Base-by-base conservation (phyloP, 2,888 invertebrate species). In the Drosophila anceps region DNA sequence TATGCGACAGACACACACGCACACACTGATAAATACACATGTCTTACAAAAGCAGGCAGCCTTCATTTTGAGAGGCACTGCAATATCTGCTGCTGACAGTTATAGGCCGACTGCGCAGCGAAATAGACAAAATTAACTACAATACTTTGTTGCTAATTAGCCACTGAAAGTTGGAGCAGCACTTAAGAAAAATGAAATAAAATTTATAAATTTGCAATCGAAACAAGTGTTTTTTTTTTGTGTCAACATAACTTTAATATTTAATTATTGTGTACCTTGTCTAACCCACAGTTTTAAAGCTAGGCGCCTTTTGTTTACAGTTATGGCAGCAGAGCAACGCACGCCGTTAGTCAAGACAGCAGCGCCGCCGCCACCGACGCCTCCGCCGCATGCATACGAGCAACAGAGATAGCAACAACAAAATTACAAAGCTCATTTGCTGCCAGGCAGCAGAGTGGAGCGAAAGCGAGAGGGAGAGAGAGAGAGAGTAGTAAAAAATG, bases 401-500 rank as follows among this genome's bases (percentile, higher is more conserved):
- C 48, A 31, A 50, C 48, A 50, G 31, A 50, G 48, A 50, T 29
- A 50, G 48, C 48, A 48, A 31, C 48, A 50, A 4, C 48, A 29
- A n/a, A n/a, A 29, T n/a, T n/a, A n/a, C 48, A 29, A n/a, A 29
- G 5, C 46, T 27, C n/a, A 27, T 9, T 15, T n/a, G 27, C 27
- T 15, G n/a, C 15, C 44, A 24, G 0, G 0, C 29, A 18, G 15
- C 53, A 24, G 15, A 1, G 37, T 27, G 12, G 31, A 15, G 29
- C n/a, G 33, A 29, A 1, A 29, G 51, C 37, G n/a, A 37, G 18
- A n/a, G n/a, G 15, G 4, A 27, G 10, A 8, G 27, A 27, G 10
- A 39, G 51, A 10, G 48, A 18, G 13, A 24, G 29, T 13, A 66
- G 41, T 66, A 66, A 43, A 43, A 65, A 65, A 65, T 50, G 41